Evolutionary conservation across 2,113 vertebrate species (phyloP).

Genomic region (Ovis canadensis): DNA sequence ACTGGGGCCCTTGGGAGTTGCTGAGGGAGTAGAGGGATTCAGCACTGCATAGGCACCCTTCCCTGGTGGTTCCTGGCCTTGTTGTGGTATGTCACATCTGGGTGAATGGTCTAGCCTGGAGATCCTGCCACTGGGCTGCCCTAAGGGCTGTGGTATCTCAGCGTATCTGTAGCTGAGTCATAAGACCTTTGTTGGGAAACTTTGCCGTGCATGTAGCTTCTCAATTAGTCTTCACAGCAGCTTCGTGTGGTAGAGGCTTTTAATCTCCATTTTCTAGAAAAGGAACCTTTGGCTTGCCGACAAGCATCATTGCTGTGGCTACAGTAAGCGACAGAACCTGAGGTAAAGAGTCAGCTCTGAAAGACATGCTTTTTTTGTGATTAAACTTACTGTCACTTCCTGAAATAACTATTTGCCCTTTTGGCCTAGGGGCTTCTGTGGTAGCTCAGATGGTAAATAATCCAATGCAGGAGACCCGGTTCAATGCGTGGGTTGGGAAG

Average conservation of each 20-base stretch:
- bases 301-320: background rate
- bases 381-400: background rate
- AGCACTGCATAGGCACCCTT: background rate
- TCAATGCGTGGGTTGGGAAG: background rate
- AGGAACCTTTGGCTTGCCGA: background rate
- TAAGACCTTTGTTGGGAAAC: background rate
- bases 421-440: background rate
- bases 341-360: background rate
- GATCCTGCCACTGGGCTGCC: background rate
- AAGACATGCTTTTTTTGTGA: conserved; percentile 13
- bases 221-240: background rate
- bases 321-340: background rate
- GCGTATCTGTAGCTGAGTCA: background rate
- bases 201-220: background rate
- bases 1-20: background rate
- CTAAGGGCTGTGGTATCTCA: background rate
- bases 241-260: background rate
- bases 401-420: background rate
- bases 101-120: background rate
- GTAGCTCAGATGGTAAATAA: background rate
- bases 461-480: background rate
- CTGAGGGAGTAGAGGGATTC: background rate
- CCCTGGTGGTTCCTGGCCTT: background rate
- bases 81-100: background rate
- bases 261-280: background rate